Base-by-base conservation (phyloP, 1,140 invertebrate genomes). In the Polypedilum vanderplanki region DNA sequence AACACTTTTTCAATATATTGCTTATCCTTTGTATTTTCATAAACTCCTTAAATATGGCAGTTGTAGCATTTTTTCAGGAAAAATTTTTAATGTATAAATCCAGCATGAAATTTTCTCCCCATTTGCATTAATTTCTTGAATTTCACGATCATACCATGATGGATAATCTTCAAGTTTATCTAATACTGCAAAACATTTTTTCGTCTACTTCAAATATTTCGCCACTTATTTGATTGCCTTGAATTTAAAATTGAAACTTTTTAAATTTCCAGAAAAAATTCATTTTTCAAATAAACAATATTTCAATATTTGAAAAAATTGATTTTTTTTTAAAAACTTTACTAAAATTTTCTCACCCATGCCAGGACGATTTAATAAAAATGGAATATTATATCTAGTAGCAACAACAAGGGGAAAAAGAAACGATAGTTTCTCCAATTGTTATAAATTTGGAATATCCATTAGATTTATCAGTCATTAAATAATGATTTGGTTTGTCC, bases 111-210 rank as follows among this genome's bases (percentile, higher is more conserved):
- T 75, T 74, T 79, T 81, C 76, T 83, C 77, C 76, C 83, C 84
- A 70, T 80, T 80, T 17, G 82, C 76, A 78, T 82, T 80, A 75
- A 93, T 86, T 70, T 88, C 82, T 75, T 89, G 87, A 77, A 87
- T 79, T 76, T 88, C 87, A 78, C 94, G 83, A 7, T 87, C 82
- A 79, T 95, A 95, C 79, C 90, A 91, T 75, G 88, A 85, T 0
- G 94, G 94, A 83, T 95, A 92, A 73, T 91, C 91, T 84, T 97
- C 95, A n/a, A 97, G 80, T 76, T 90, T 88, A 77, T 97, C 95
- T 76, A 97, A 82, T 65, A 88, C 87, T 7, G 82, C 80, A 0
- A n/a, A 96, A 82, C 89, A 95, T 93, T 76, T 85, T 85, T 17
- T 93, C 86, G 81, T 96, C 92, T 0, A 97, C 89, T 81, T 94